A percentile compares a stretch with the other conserved stretches of the same genome.
Evolutionary conservation across 2,888 invertebrate genomes (phyloP).

Genomic region (Agriotes lineatus): DNA sequence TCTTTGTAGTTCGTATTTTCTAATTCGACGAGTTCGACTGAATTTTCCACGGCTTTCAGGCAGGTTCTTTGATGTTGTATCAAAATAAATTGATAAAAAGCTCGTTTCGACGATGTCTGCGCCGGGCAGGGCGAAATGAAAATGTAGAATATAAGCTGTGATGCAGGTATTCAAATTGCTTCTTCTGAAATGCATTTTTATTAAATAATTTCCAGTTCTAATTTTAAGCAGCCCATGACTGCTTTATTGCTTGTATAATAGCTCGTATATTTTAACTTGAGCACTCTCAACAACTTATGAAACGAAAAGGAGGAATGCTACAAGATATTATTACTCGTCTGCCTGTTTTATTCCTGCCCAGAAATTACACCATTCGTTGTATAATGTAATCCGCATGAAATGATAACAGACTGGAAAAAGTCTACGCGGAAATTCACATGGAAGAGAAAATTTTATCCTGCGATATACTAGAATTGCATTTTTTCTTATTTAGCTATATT

Average conservation of each 20-base stretch:
- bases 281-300: slow-evolving; percentile 35
- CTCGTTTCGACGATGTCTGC: slow-evolving; percentile 35
- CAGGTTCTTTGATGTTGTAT: slow-evolving; percentile 42
- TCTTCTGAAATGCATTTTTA: slow-evolving; percentile 41
- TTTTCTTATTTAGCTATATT: no score
- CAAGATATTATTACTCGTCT: not conserved
- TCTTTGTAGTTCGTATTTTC: slow-evolving; percentile 53
- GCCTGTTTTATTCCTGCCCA: not conserved
- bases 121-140: slow-evolving; percentile 33
- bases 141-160: slow-evolving; percentile 26
- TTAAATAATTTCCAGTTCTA: slow-evolving; percentile 40
- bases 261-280: slow-evolving; percentile 38
- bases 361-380: slow-evolving; percentile 11
- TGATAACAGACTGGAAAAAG: no score
- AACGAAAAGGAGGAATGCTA: not conserved
- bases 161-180: slow-evolving; percentile 41
- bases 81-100: slow-evolving; percentile 41
- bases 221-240: slow-evolving; percentile 37
- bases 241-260: slow-evolving; percentile 42
- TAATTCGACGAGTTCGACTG: slow-evolving; percentile 55
- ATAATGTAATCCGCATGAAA: not conserved
- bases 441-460: no score
- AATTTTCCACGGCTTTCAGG: slow-evolving; percentile 44
- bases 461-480: no score
- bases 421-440: no score